phyloP scores from a whole-genome alignment of 2,888 invertebrate genomes.

The Malacosoma neustria region DNA sequence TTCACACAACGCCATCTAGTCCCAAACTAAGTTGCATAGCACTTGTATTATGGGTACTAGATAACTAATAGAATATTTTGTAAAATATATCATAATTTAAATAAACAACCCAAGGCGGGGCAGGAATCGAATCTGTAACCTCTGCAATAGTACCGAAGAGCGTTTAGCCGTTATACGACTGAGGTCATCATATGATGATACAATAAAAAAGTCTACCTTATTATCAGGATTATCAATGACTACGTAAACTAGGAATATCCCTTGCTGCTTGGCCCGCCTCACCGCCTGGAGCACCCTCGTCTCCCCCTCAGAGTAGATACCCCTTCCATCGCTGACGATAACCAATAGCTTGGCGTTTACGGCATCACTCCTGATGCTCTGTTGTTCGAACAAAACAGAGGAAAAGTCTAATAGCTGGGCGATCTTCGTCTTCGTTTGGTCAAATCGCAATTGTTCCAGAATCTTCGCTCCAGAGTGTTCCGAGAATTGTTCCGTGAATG shows the following conservation, averaged over 20 bases:
- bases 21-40: too few species aligned
- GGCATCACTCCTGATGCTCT: constrained; percentile 63
- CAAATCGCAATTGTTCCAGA: constrained; percentile 88
- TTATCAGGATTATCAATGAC: constrained; percentile 95
- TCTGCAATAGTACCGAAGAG: too few species aligned
- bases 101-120: too few species aligned
- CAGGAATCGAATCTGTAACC: too few species aligned
- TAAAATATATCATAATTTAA: too few species aligned
- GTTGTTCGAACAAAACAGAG: constrained; percentile 73
- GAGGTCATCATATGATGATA: neutral
- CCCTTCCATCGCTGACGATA: constrained; percentile 96
- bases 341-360: constrained; percentile 89
- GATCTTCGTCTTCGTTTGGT: constrained; percentile 92
- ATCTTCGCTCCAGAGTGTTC: constrained; percentile 89
- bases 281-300: constrained; percentile 84
- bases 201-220: constrained; percentile 76
- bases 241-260: constrained; percentile 95
- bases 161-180: too few species aligned
- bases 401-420: constrained; percentile 87
- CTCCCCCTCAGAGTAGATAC: constrained; percentile 91
- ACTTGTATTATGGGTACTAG: too few species aligned
- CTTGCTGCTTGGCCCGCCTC: constrained; percentile 83
- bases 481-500: constrained; percentile 89
- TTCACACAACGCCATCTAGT: too few species aligned
- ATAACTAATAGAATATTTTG: too few species aligned